These are phyloP conservation scores for Sepiola atlantica DNA, from an alignment of 2,888 invertebrate genomes.

Conservation along the genomic window DNA sequence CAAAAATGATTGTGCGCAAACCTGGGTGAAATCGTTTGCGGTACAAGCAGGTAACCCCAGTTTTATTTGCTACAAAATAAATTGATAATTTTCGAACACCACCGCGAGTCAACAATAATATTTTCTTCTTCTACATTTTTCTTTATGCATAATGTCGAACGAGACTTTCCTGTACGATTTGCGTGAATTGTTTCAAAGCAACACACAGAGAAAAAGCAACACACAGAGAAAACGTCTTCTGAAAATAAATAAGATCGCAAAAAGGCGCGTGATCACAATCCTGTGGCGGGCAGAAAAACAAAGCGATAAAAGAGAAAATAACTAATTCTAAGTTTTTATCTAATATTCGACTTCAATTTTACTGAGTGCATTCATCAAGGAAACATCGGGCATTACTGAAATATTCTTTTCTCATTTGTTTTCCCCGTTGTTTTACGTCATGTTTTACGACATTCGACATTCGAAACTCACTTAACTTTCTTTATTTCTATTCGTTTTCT, in stretches of 20 bases:
- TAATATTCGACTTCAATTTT: background rate
- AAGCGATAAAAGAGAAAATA: background rate
- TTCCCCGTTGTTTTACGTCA: background rate
- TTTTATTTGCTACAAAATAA: background rate
- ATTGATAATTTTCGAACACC: background rate
- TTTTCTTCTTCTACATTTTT: background rate
- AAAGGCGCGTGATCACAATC: background rate
- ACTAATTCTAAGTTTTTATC: background rate
- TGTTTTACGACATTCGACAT: background rate
- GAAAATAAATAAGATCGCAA: background rate
- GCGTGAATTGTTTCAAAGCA: background rate
- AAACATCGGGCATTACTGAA: background rate
- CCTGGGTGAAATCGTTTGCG: background rate
- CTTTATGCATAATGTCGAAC: background rate
- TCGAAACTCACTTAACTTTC: background rate
- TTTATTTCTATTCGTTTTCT: background rate
- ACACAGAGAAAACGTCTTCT: background rate
- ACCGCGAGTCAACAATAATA: background rate
- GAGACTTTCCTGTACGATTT: background rate
- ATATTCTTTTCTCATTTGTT: background rate
- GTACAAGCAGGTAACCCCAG: background rate
- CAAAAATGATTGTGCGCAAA: background rate
- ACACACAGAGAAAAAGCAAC: background rate
- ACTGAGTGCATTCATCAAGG: constrained; percentile 12
- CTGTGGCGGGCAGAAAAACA: background rate